Evolutionary conservation across 2,888 invertebrate species (phyloP).

Genomic region (Drosophila mimetica): DNA sequence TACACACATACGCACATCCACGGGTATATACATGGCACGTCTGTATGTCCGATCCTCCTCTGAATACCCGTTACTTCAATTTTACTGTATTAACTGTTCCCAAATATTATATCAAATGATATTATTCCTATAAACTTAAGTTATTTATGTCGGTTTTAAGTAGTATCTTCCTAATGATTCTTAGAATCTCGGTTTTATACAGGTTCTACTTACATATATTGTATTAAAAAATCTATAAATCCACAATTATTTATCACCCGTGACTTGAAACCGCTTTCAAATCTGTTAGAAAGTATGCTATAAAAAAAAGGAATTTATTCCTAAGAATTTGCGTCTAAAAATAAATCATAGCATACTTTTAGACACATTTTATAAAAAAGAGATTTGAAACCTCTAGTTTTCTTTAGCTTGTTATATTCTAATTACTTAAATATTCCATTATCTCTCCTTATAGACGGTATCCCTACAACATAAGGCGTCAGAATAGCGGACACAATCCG

Average conservation of each 20-base stretch:
- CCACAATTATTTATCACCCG: neutral
- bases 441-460: slow-evolving; percentile 70
- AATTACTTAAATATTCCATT: neutral
- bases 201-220: too few species aligned
- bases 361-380: too few species aligned
- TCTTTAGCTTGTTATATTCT: too few species aligned
- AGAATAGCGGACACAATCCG: slow-evolving; percentile 66
- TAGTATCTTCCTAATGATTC: neutral
- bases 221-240: neutral
- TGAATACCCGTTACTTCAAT: neutral
- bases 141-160: neutral
- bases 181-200: neutral
- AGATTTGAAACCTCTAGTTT: too few species aligned
- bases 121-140: neutral
- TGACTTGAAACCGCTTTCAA: neutral
- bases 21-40: slow-evolving; percentile 21
- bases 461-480: slow-evolving; percentile 82
- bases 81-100: neutral
- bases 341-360: neutral
- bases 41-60: slow-evolving; percentile 15
- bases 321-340: neutral
- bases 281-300: neutral
- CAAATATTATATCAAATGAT: too few species aligned
- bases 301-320: neutral
- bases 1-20: slow-evolving; percentile 33